Percentiles rank a stretch among this genome's conserved stretches.
Conservation (phyloP, 1,140 invertebrate genomes). For the Chironomus tepperi region DNA sequence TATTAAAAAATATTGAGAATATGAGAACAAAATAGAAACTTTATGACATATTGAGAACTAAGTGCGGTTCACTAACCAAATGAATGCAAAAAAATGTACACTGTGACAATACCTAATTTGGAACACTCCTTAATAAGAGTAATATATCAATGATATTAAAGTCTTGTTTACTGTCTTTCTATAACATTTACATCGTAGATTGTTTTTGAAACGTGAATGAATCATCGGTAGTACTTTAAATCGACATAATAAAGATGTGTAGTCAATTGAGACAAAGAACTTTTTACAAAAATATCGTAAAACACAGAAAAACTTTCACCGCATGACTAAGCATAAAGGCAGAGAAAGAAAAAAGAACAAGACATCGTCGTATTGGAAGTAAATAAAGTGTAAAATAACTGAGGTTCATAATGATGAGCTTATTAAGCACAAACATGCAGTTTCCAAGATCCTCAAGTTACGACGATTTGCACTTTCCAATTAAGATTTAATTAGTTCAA, state of each 20-base stretch:
- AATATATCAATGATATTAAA: neutral
- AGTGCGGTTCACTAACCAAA: too few species aligned
- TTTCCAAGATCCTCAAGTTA: too few species aligned
- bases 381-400: too few species aligned
- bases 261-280: too few species aligned
- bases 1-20: neutral
- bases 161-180: too few species aligned
- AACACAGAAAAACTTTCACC: neutral
- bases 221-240: too few species aligned
- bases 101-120: neutral
- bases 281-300: neutral
- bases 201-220: too few species aligned
- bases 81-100: neutral
- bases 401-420: too few species aligned
- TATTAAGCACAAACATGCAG: too few species aligned
- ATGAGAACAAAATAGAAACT: constrained; percentile 14
- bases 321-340: neutral
- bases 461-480: neutral
- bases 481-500: constrained; percentile 14
- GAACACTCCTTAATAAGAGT: neutral
- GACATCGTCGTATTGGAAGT: neutral
- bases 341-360: neutral
- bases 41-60: too few species aligned
- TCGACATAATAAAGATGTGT: too few species aligned
- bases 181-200: too few species aligned